Percentiles rank a stretch among this genome's conserved stretches.
These are phyloP conservation scores for Hemithea aestivaria DNA, from an alignment of 2,888 invertebrate species.

Conservation along the genomic window DNA sequence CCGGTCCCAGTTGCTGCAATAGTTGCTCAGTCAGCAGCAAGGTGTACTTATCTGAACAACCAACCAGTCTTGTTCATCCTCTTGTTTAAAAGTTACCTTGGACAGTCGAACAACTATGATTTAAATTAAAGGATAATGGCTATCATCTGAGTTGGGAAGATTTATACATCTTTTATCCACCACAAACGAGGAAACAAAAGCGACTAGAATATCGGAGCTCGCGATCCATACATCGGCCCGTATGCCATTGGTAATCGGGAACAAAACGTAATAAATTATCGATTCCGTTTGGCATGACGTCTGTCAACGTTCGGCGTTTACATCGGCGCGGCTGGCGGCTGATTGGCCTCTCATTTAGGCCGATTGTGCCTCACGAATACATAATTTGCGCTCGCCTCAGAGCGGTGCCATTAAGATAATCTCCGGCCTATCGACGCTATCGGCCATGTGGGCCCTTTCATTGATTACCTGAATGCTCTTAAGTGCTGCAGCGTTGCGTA, in stretches of 20 bases:
- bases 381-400: conserved; percentile 60
- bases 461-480: conserved; percentile 42
- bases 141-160: not conserved
- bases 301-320: conserved; percentile 51
- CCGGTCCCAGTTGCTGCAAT: too few species aligned
- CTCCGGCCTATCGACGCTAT: conserved; percentile 40
- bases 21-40: too few species aligned
- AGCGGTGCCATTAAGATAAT: conserved; percentile 69
- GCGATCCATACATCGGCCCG: not conserved
- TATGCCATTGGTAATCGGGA: conserved; percentile 10
- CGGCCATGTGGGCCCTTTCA: conserved; percentile 44
- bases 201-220: not conserved
- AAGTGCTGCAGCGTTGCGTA: conserved; percentile 7
- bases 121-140: not conserved
- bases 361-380: conserved; percentile 71
- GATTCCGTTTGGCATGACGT: conserved; percentile 58
- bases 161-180: conserved; percentile 1
- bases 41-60: too few species aligned
- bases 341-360: conserved; percentile 74
- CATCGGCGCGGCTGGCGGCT: conserved; percentile 48
- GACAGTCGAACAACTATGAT: conserved; percentile 1
- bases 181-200: conserved; percentile 1
- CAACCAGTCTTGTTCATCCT: too few species aligned
- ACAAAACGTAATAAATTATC: conserved; percentile 45
- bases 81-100: too few species aligned